Conservation (phyloP, 2,888 invertebrate species). For the Eristalis arbustorum region DNA sequence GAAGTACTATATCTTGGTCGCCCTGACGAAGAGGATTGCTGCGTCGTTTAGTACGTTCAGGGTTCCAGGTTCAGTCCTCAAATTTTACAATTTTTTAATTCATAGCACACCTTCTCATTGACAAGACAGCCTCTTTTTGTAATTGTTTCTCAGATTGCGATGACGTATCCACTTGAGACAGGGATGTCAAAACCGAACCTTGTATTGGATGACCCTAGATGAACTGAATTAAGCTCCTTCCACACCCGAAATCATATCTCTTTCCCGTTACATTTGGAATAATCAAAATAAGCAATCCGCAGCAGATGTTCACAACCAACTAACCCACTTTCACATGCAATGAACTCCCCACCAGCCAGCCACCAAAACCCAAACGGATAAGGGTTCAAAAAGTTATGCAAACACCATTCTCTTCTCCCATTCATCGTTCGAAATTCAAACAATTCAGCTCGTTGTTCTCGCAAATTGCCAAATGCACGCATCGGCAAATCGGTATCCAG, state of each 20-base stretch:
- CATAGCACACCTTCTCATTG: too few relatives aligned
- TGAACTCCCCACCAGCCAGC: background rate
- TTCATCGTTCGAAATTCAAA: background rate
- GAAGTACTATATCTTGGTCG: too few relatives aligned
- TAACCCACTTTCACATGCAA: conserved; percentile 17
- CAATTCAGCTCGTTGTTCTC: conserved; percentile 22
- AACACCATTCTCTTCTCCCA: conserved; percentile 53
- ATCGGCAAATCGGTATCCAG: conserved; percentile 53
- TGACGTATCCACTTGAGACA: too few relatives aligned
- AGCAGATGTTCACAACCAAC: conserved; percentile 39
- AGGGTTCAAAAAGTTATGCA: conserved; percentile 53
- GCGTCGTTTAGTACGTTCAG: too few relatives aligned
- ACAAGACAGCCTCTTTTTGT: too few relatives aligned
- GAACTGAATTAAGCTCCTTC: too few relatives aligned
- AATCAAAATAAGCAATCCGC: background rate
- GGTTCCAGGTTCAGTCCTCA: too few relatives aligned
- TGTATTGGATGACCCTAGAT: too few relatives aligned
- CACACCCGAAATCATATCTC: background rate
- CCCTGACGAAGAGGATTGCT: too few relatives aligned
- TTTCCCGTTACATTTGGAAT: background rate
- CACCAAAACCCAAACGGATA: background rate
- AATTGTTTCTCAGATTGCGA: too few relatives aligned
- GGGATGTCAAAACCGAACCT: too few relatives aligned
- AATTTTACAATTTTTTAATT: too few relatives aligned
- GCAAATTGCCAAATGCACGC: conserved; percentile 64